phyloP scores from a whole-genome alignment of 2,888 invertebrate genomes.

The Lepidonotus clava region DNA sequence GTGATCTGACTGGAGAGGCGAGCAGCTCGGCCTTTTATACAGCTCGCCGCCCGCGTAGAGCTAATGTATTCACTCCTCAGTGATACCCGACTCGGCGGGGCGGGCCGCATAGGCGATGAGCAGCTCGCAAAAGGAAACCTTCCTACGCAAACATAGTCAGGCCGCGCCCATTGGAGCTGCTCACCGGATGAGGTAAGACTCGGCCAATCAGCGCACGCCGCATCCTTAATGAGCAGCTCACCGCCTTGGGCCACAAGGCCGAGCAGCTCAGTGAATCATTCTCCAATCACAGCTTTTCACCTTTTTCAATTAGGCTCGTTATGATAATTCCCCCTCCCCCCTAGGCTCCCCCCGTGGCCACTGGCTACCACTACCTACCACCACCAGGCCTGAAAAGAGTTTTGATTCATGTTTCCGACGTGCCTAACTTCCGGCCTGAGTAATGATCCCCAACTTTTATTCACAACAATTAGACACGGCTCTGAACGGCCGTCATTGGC shows the following conservation, averaged over 20 bases:
- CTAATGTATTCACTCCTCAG: conserved; percentile 44
- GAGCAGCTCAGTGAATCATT: neutral
- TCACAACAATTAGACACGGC: no score
- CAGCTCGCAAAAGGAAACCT: neutral
- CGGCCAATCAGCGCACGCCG: conserved; percentile 11
- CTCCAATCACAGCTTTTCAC: neutral
- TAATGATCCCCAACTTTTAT: no score
- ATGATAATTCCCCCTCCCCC: no score
- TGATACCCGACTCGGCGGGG: neutral
- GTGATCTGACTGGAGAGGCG: conserved; percentile 34
- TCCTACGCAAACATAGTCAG: conserved; percentile 42
- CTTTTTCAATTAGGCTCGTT: no score
- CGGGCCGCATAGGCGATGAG: neutral
- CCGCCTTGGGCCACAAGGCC: neutral
- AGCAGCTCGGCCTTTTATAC: conserved; percentile 36
- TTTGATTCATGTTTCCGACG: no score
- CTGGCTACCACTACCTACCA: no score
- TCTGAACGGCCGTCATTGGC: no score
- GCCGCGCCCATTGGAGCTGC: neutral
- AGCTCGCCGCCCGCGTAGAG: neutral
- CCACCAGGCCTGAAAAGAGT: no score
- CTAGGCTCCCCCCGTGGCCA: no score
- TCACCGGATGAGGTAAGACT: conserved; percentile 23
- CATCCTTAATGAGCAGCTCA: neutral
- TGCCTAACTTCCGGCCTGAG: no score